Evolutionary conservation across 2,888 invertebrate genomes (phyloP), one percentile per base, ranked within the genome.

Genomic region (Epiblema foenella): DNA sequence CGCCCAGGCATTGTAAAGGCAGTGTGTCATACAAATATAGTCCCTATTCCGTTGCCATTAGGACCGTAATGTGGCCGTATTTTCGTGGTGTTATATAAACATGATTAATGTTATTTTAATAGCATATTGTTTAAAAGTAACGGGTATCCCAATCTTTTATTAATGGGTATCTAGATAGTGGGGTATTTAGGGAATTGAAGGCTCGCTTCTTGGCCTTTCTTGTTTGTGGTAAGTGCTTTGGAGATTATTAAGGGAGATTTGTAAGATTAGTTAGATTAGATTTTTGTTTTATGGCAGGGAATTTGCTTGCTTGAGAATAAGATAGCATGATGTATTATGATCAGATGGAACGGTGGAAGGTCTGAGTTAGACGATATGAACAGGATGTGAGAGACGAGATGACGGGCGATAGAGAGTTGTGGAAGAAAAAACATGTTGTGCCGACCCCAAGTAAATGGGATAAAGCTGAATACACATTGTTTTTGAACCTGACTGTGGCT

Each of bases 71-170:
- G 1, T 20, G 18, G 12, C 15, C n/a, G 20, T 24, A 33, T 33
- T 51, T 64, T 64, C 52, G 37, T 54, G n/a, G 64, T 51, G n/a
- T 7, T 56, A 29, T 51, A 51, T 76, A 77, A 77, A 75, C 66
- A 82, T 86, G 87, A 87, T 87, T 86, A 87, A 87, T 86, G 87
- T 80, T 75, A 77, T 82, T 84, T 82, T 87, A 84, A 87, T 86
- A 86, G 85, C 83, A 76, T 81, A 85, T 86, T 87, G 87, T 87
- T 85, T 85, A 80, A 75, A 71, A 73, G 68, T 68, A 69, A 73
- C 64, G 73, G 76, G 29, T 66, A 71, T 69, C 64, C 18, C 52
- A 20, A 57, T 73, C 76, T 79, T 77, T 76, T 78, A 77, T 77
- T 77, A 77, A 76, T 75, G 76, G 74, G 54, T 62, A 65, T 72